Base-by-base conservation (phyloP, 2,888 invertebrate species). In the Caenorhabditis sp. region DNA sequence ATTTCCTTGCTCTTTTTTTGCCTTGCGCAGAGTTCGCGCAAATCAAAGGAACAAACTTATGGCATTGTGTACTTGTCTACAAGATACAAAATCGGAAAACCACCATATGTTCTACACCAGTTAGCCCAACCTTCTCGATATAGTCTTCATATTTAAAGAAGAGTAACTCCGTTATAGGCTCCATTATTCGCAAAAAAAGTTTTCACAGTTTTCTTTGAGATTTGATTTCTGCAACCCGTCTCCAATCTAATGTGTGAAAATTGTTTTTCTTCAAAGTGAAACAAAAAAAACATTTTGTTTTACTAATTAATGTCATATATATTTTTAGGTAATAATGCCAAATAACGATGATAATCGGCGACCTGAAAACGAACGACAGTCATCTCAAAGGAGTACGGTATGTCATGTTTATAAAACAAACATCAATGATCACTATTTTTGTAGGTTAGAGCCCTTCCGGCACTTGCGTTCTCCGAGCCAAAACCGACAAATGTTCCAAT, bases 331-430 rank as follows among this genome's bases (percentile, higher is more conserved):
- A 17, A 43, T 12, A 12, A 43, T 43, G 43, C 43, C 43, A 12
- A 17, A 43, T 3, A 43, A 43, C 43, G 43, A 43, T 14, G 14
- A 43, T 17, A 43, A 43, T 26, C 3, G 53, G 21, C 10, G 55
- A 55, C 12, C 12, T 26, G 26, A 17, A 60, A 63, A 72, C 58
- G 61, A 67, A 55, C 72, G 72, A 61, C 67, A 67, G 31, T 67
- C 66, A 51, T 72, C 73, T 12, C 65, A 73, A 60, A 58, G 73
- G 65, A 73, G 73, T 66, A 73, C 68, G 65, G 73, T 72, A 43
- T 49, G 70, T 36, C 3, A 43, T 43, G 17, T 43, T 43, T 43
- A 17, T 43, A 17, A 17, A 43, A 17, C 17, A 43, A 43, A 43
- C 43, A 43, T 43, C 43, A 43, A 10, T 43, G 43, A 43, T 6